phyloP scores from a whole-genome alignment of 2,797 vertebrate genomes.

The Karalla daura region DNA sequence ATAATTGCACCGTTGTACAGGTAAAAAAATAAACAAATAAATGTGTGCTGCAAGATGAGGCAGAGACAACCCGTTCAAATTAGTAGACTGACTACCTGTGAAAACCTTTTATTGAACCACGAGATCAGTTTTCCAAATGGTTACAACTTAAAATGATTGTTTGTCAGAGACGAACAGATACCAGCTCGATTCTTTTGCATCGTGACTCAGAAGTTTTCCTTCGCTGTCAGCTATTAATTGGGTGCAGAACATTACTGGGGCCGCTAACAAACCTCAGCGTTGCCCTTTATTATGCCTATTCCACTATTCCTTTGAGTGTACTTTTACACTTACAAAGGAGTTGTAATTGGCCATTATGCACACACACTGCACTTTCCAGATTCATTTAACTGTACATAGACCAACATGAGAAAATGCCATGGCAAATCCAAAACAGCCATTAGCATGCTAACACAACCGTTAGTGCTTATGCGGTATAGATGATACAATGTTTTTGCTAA shows the following conservation, averaged over 20 bases:
- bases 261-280: conserved; percentile 37
- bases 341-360: conserved; percentile 74
- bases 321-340: conserved; percentile 66
- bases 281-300: conserved; percentile 56
- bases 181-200: not conserved
- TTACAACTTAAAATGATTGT: conserved; percentile 26
- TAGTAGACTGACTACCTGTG: no score
- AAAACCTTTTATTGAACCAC: conserved; percentile 1
- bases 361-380: conserved; percentile 46
- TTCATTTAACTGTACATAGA: conserved; percentile 60
- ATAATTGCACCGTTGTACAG: no score
- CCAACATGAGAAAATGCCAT: conserved; percentile 61
- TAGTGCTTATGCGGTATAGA: conserved; percentile 54
- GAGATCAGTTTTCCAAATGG: conserved; percentile 1
- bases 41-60: no score
- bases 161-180: conserved; percentile 26
- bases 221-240: conserved; percentile 46
- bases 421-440: conserved; percentile 62
- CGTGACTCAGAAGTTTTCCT: conserved; percentile 38
- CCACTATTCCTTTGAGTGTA: conserved; percentile 62
- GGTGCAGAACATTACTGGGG: conserved; percentile 28
- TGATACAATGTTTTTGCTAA: conserved; percentile 65
- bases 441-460: conserved; percentile 72
- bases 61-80: no score
- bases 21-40: no score